Evolutionary conservation across 2,113 vertebrate genomes (phyloP).

Genomic region (Hyaena hyaena): DNA sequence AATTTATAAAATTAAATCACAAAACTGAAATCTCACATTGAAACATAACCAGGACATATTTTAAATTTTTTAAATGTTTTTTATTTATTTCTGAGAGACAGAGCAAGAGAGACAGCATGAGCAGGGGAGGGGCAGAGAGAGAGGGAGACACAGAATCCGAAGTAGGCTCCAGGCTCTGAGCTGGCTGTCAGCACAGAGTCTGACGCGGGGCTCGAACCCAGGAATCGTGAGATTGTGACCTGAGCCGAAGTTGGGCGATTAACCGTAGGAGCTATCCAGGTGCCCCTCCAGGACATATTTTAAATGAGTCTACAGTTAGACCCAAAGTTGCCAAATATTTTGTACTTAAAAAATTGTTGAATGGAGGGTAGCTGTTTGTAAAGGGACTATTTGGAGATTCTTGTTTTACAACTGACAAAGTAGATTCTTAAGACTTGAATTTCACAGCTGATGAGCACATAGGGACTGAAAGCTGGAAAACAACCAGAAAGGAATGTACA

Average conservation of each 20-base stretch:
- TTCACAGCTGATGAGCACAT: neutral
- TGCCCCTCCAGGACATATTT: neutral
- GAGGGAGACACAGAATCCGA: too few relatives aligned
- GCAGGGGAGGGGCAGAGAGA: too few relatives aligned
- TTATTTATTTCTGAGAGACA: too few relatives aligned
- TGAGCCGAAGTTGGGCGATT: too few relatives aligned
- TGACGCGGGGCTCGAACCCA: too few relatives aligned
- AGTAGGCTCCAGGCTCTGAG: too few relatives aligned
- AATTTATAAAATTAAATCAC: neutral
- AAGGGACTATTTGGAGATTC: neutral
- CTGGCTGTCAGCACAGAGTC: too few relatives aligned
- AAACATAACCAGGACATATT: neutral
- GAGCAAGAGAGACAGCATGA: too few relatives aligned
- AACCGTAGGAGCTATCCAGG: too few relatives aligned
- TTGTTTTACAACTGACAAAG: neutral
- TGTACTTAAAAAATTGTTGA: neutral
- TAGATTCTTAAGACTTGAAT: neutral
- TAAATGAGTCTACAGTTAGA: neutral
- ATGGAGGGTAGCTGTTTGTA: neutral
- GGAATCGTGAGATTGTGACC: too few relatives aligned
- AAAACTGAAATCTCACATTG: neutral
- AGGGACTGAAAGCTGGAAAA: neutral
- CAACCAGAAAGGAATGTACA: neutral
- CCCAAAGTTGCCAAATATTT: neutral
- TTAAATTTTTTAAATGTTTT: neutral